Evolutionary conservation across 2,888 invertebrate genomes (phyloP).

Genomic region (Vandiemenella viatica): DNA sequence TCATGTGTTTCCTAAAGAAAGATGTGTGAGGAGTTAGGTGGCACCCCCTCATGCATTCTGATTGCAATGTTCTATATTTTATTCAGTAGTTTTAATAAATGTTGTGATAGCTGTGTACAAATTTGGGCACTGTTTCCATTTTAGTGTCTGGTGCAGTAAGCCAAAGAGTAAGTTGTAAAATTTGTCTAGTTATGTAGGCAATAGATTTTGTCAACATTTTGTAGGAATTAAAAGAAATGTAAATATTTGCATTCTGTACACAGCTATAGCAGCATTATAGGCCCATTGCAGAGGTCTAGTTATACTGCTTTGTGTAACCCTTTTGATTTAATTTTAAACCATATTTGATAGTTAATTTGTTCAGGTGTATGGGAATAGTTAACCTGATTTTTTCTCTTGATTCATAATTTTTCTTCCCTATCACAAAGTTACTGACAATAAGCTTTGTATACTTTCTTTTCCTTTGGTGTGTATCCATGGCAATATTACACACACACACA

Average conservation of each 20-base stretch:
- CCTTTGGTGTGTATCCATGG: too few species aligned
- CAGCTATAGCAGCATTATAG: not conserved
- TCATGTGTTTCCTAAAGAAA: slow-evolving; percentile 18
- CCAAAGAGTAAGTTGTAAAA: not conserved
- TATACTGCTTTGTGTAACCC: too few species aligned
- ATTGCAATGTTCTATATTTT: not conserved
- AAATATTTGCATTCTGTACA: not conserved
- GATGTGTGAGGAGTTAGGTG: not conserved
- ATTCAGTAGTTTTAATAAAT: not conserved
- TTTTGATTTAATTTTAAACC: too few species aligned
- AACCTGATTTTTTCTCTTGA: too few species aligned
- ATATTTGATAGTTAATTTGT: too few species aligned
- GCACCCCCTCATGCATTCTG: not conserved
- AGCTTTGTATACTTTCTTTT: too few species aligned
- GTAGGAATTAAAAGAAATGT: not conserved
- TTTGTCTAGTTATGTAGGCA: not conserved
- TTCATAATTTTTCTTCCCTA: too few species aligned
- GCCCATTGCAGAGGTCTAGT: too few species aligned
- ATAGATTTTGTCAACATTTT: not conserved
- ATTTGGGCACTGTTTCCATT: not conserved
- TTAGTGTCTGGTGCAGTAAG: not conserved
- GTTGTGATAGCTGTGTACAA: not conserved
- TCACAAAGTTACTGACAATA: too few species aligned
- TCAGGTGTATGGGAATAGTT: too few species aligned
- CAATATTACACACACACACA: too few species aligned